Evolutionary conservation across 2,888 invertebrate genomes (phyloP).

Genomic region (Molorchus minor): DNA sequence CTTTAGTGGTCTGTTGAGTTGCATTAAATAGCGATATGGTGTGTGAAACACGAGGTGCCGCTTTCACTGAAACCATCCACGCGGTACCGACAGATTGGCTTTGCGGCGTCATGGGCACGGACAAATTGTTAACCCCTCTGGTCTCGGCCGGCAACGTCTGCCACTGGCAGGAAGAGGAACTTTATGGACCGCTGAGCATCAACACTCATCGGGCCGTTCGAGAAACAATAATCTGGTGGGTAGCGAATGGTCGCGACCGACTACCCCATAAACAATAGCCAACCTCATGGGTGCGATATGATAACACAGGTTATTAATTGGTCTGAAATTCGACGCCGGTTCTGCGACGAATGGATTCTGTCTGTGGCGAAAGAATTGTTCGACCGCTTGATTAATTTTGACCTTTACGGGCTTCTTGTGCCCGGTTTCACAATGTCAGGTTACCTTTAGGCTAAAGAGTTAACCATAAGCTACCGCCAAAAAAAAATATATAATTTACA

Average conservation of each 20-base stretch:
- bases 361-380: conserved; percentile 13
- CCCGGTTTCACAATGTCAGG: too few relatives aligned
- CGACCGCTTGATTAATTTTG: conserved; percentile 14
- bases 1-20: conserved; percentile 9
- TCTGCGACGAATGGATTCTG: not conserved
- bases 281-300: conserved; percentile 10
- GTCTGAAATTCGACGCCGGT: conserved; percentile 12
- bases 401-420: too few relatives aligned
- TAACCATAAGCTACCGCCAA: too few relatives aligned
- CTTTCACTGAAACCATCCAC: conserved; percentile 13
- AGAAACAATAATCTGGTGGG: conserved; percentile 17
- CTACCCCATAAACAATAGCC: conserved; percentile 21
- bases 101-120: conserved; percentile 7
- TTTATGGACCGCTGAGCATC: conserved; percentile 17
- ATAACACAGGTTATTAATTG: conserved; percentile 13
- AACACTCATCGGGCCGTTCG: conserved; percentile 16
- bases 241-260: conserved; percentile 8
- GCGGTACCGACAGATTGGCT: conserved; percentile 11
- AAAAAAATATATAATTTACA: too few relatives aligned
- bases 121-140: conserved; percentile 10
- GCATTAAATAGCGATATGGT: conserved; percentile 13
- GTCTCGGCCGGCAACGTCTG: conserved; percentile 1
- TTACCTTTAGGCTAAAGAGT: too few relatives aligned
- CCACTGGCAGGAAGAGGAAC: conserved; percentile 15
- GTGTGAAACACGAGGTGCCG: conserved; percentile 8